These are phyloP conservation scores for Acanthurus tractus DNA, from an alignment of 2,797 vertebrate genomes.

Conservation along the genomic window DNA sequence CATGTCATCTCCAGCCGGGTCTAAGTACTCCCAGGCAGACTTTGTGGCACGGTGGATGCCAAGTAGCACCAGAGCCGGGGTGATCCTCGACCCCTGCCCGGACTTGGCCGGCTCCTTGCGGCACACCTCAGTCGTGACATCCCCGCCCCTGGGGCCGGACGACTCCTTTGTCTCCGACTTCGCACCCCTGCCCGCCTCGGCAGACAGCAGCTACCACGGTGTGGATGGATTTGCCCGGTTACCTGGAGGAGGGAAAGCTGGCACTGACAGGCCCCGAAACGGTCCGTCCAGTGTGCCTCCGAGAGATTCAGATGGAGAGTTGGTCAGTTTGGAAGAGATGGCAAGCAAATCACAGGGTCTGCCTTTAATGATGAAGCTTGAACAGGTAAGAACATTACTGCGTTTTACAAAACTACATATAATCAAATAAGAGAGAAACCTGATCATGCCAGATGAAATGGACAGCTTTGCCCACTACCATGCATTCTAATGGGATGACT, in stretches of 20 bases:
- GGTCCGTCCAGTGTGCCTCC: neutral
- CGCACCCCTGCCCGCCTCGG: slow-evolving; percentile 80
- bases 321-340: slow-evolving; percentile 60
- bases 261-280: slow-evolving; percentile 16
- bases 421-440: neutral
- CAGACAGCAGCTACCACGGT: slow-evolving; percentile 83
- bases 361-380: slow-evolving; percentile 88
- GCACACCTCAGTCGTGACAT: slow-evolving; percentile 55
- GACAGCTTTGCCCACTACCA: neutral
- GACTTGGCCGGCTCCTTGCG: slow-evolving; percentile 72
- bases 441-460: neutral
- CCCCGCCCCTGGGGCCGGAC: slow-evolving; percentile 56
- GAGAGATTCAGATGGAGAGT: slow-evolving; percentile 31
- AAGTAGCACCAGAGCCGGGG: slow-evolving; percentile 87
- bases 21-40: slow-evolving; percentile 78
- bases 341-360: slow-evolving; percentile 66
- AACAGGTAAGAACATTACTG: slow-evolving; percentile 85
- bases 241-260: slow-evolving; percentile 24
- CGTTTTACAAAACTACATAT: neutral
- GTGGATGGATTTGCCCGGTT: slow-evolving; percentile 41
- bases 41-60: slow-evolving; percentile 89
- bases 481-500: neutral
- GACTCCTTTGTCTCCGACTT: slow-evolving; percentile 82
- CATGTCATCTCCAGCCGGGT: slow-evolving; percentile 89
- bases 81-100: slow-evolving; percentile 86